A percentile compares a stretch with the other conserved stretches of the same genome.
Evolutionary conservation across 2,113 vertebrate species (phyloP).

Genomic region (Parotia lawesii): DNA sequence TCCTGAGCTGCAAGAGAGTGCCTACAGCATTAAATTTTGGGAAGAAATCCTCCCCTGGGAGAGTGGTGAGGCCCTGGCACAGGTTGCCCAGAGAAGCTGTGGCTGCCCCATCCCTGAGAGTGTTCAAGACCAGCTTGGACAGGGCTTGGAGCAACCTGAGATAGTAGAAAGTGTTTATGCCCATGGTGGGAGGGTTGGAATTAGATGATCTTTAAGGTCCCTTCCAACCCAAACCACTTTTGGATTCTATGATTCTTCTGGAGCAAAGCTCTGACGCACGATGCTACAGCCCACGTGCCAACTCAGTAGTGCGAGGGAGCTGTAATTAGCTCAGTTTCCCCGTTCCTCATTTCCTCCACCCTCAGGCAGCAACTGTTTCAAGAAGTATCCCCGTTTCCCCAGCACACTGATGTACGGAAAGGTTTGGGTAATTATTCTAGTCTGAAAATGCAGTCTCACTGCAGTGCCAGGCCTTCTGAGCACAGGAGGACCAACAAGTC

Average conservation of each 20-base stretch:
- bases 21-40: not conserved
- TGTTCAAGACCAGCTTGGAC: fast-evolving
- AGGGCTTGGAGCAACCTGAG: not conserved
- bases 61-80: not conserved
- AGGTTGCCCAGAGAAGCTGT: not conserved
- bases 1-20: not conserved
- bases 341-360: not conserved
- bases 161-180: not conserved
- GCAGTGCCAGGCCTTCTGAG: not conserved
- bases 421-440: not conserved
- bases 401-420: not conserved
- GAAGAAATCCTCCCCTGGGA: not conserved
- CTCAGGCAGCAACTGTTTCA: not conserved
- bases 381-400: not conserved
- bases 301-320: not conserved
- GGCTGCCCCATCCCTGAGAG: not conserved
- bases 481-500: not conserved
- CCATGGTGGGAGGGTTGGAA: not conserved
- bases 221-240: not conserved
- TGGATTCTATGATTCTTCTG: not conserved
- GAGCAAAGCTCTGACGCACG: not conserved
- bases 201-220: not conserved
- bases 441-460: not conserved
- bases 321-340: not conserved
- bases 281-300: not conserved